Conservation (phyloP, 2,113 vertebrate genomes). For the Egretta garzetta region DNA sequence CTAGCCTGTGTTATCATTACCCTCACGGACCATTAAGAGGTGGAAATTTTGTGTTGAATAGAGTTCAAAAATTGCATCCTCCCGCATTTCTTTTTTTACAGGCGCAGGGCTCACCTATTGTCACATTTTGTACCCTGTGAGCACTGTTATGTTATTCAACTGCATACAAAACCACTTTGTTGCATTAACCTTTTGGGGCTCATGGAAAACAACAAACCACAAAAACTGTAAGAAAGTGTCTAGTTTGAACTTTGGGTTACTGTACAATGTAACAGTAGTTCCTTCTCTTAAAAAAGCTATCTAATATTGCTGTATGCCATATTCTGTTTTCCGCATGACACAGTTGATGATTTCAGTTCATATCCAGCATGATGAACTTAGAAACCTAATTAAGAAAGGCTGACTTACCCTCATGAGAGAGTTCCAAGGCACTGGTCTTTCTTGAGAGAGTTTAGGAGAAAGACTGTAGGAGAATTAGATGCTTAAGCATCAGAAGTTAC, state of each 20-base stretch:
- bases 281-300: neutral
- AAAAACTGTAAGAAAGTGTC: neutral
- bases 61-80: neutral
- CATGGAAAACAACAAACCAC: neutral
- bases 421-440: neutral
- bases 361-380: neutral
- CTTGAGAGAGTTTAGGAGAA: neutral
- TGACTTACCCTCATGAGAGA: neutral
- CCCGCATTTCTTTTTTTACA: neutral
- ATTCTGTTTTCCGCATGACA: neutral
- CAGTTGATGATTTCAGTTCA: neutral
- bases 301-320: neutral
- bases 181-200: neutral
- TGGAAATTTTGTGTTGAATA: neutral
- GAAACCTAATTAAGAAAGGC: neutral
- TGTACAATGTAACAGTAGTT: neutral
- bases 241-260: neutral
- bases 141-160: neutral
- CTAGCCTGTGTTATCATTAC: neutral
- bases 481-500: neutral
- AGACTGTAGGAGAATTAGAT: neutral
- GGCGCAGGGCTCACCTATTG: neutral
- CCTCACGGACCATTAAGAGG: neutral
- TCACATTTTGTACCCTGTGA: neutral
- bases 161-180: neutral